Evolutionary conservation across 2,113 vertebrate species (phyloP).

Genomic region (Tympanuchus pallidicinctus): DNA sequence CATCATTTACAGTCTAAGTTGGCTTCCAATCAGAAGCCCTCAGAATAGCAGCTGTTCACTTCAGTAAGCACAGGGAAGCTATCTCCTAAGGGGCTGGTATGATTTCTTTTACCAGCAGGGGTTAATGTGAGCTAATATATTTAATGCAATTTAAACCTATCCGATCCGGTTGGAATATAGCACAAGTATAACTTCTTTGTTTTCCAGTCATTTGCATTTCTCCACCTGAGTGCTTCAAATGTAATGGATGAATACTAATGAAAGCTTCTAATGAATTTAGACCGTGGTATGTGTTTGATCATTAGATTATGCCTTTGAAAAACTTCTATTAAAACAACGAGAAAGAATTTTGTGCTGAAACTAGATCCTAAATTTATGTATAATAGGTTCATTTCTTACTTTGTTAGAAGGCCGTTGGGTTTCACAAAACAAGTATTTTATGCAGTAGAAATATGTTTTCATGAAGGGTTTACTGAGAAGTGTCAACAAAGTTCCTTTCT

Average conservation of each 20-base stretch:
- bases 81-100: neutral
- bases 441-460: neutral
- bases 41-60: neutral
- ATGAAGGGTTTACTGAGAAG: constrained; percentile 1
- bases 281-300: constrained; percentile 23
- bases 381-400: neutral
- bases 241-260: constrained; percentile 41
- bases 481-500: constrained; percentile 5
- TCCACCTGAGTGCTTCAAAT: constrained; percentile 30
- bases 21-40: neutral
- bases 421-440: neutral
- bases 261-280: constrained; percentile 30
- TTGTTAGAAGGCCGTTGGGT: neutral
- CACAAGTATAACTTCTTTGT: neutral
- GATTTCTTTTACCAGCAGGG: neutral
- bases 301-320: constrained; percentile 34
- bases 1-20: neutral
- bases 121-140: neutral
- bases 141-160: neutral
- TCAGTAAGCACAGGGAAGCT: fast-evolving
- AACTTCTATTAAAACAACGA: neutral
- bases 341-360: constrained; percentile 11
- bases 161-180: neutral
- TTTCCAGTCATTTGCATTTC: constrained; percentile 18
- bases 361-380: neutral